A percentile compares a stretch with the other conserved stretches of the same genome.
Conservation (phyloP, 2,888 invertebrate species). For the Yponomeuta cagnagella region DNA sequence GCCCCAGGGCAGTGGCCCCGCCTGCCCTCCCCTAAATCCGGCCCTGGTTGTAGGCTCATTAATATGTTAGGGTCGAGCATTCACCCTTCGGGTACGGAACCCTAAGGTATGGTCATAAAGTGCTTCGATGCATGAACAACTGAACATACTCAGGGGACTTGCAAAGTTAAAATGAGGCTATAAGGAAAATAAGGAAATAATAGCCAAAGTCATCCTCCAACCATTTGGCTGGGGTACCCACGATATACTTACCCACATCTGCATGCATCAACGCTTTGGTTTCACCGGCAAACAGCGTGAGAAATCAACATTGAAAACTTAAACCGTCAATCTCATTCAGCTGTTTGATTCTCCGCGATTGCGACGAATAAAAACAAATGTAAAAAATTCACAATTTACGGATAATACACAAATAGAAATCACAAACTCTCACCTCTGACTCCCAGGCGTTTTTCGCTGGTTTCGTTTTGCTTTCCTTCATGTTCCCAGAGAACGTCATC, state of each 20-base stretch:
- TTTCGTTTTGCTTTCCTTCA: slow-evolving; percentile 67
- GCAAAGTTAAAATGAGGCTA: background rate
- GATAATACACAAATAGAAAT: background rate
- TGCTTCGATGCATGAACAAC: background rate
- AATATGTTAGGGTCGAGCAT: too few relatives aligned
- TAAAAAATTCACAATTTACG: background rate
- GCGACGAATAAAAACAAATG: background rate
- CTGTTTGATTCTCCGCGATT: background rate
- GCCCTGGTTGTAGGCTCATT: too few relatives aligned
- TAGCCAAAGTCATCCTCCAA: background rate
- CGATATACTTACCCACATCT: background rate
- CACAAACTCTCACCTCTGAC: slow-evolving; percentile 53
- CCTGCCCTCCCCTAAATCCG: too few relatives aligned
- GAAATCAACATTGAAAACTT: slow-evolving; percentile 1
- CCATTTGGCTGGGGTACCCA: background rate
- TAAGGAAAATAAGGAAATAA: background rate
- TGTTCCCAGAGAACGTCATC: slow-evolving; percentile 67
- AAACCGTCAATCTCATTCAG: background rate
- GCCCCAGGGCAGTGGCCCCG: too few relatives aligned
- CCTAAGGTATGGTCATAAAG: background rate
- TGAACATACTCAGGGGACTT: background rate
- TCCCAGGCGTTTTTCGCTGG: slow-evolving; percentile 65
- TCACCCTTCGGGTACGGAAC: too few relatives aligned
- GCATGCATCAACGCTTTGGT: background rate
- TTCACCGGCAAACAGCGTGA: slow-evolving; percentile 1